These are phyloP conservation scores for Tholera decimalis DNA, from an alignment of 2,888 invertebrate genomes.

Conservation along the genomic window DNA sequence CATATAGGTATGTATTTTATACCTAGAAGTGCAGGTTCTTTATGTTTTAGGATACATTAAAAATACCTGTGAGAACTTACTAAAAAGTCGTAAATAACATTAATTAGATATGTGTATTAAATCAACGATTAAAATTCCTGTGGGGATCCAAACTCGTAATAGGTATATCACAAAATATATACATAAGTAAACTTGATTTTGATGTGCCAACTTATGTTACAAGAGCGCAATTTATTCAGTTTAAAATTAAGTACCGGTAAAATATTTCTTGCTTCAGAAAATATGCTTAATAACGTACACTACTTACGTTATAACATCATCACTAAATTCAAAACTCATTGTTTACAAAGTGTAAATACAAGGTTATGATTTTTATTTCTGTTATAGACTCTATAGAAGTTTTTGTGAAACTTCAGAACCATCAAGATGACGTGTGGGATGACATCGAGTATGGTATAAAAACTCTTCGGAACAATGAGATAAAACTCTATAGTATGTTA, in stretches of 20 bases:
- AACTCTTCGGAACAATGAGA: constrained; percentile 20
- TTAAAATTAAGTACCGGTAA: background rate
- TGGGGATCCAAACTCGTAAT: no score
- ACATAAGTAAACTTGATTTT: background rate
- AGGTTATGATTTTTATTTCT: constrained; percentile 1
- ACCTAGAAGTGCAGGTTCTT: background rate
- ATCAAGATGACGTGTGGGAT: constrained; percentile 40
- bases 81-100: background rate
- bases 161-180: no score
- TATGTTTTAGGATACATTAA: background rate
- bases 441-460: constrained; percentile 24
- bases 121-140: no score
- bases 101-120: no score
- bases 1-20: no score
- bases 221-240: background rate
- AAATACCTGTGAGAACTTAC: no score
- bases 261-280: background rate
- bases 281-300: background rate
- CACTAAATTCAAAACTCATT: constrained; percentile 32
- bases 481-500: constrained; percentile 1
- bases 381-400: background rate
- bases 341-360: constrained; percentile 1
- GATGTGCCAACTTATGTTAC: background rate
- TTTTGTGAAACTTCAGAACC: constrained; percentile 10
- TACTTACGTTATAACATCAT: constrained; percentile 32